These are phyloP conservation scores for Thunnus thynnus DNA, from an alignment of 2,113 vertebrate species.

Conservation along the genomic window DNA sequence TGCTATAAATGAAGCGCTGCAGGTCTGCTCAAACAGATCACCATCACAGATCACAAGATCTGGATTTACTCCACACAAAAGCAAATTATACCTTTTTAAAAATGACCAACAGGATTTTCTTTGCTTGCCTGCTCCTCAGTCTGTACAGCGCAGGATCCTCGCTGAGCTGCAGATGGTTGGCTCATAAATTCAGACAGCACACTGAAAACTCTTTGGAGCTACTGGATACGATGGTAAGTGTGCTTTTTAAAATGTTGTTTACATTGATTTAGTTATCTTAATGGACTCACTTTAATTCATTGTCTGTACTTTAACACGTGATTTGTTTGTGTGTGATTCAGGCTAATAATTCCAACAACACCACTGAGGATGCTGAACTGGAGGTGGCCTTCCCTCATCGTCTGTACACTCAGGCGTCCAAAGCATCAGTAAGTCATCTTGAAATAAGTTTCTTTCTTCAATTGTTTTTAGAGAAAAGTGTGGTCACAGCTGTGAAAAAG, in stretches of 20 bases:
- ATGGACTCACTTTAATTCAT: background rate
- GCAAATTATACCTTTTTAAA: background rate
- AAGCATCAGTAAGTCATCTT: constrained; percentile 57
- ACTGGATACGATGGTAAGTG: constrained; percentile 68
- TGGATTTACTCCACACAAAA: background rate
- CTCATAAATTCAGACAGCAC: constrained; percentile 60
- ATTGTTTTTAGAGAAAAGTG: background rate
- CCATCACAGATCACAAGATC: background rate
- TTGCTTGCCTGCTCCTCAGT: constrained; percentile 49
- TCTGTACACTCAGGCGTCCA: constrained; percentile 41
- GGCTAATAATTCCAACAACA: constrained; percentile 57
- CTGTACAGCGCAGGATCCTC: constrained; percentile 44
- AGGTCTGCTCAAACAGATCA: constrained; percentile 22
- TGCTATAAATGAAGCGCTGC: constrained; percentile 30
- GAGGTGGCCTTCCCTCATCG: constrained; percentile 52
- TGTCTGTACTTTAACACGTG: background rate
- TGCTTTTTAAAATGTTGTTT: background rate
- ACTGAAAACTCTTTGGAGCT: constrained; percentile 49
- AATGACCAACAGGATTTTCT: constrained; percentile 53
- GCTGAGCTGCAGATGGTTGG: constrained; percentile 74
- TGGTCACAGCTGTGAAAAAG: background rate
- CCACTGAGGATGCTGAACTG: constrained; percentile 16
- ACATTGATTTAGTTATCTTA: background rate
- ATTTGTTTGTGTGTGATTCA: constrained; percentile 33
- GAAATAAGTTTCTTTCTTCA: background rate